Evolutionary conservation across 1,140 invertebrate species (phyloP), one percentile per base, ranked within the genome.

Genomic region (Brachionus plicatilis): DNA sequence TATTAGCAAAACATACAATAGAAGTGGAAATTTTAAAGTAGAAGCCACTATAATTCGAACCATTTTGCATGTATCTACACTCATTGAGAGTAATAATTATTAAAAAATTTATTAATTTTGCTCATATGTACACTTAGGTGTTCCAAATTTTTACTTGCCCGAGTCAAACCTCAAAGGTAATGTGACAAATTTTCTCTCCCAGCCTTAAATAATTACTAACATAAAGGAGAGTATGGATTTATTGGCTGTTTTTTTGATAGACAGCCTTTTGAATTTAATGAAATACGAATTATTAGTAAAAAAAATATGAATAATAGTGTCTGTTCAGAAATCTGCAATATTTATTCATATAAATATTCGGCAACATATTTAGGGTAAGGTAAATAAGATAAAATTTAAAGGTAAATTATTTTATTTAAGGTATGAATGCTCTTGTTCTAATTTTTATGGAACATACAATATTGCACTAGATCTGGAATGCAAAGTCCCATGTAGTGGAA

Each of bases 211-310:
- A 2, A 27, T 24, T 27, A 27, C 11, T 9, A 17, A 66, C 29
- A 37, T 43, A 11, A 29, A 17, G 33, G 14, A 17, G 14, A 17
- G 3, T 20, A 14, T 45, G 70, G 41, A 43, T 45, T 9, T 75
- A 24, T 43, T 17, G 70, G 70, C n/a, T 75, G 70, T 45, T 75
- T 9, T 75, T 75, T 43, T 75, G 70, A 75, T 11, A 43, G 70
- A 12, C 3, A 12, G 2, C 33, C 33, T 5, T 75, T 45, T 75
- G 70, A 75, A 37, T 43, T 75, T 37, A 17, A 9, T 20, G 37
- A 27, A 20, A 24, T 43, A 8, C 8, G 17, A 7, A 24, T 43
- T 17, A 43, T 43, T 3, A 75, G 41, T 43, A 41, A 9, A 43
- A 24, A 43, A 6, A 43, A 41, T n/a, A 75, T 75, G 70, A 43